These are phyloP conservation scores for Thamnophis elegans DNA, from an alignment of 2,797 vertebrate genomes.

Conservation along the genomic window DNA sequence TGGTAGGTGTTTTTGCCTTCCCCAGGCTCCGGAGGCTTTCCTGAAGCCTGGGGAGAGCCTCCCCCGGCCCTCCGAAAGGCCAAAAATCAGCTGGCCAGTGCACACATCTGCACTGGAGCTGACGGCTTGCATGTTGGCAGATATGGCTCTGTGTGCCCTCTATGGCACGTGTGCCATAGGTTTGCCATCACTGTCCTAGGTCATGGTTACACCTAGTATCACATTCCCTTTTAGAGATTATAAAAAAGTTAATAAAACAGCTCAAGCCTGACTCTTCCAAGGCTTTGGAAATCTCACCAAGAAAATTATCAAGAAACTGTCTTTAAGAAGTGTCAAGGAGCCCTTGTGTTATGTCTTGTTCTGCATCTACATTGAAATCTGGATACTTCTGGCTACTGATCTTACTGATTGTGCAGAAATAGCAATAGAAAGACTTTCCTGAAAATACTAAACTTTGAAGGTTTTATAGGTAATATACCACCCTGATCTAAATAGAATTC, in stretches of 20 bases:
- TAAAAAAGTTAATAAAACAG: neutral
- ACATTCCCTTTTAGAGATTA: neutral
- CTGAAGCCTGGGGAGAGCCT: too few relatives aligned
- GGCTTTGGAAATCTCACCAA: neutral
- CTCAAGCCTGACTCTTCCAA: neutral
- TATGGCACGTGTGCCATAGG: too few relatives aligned
- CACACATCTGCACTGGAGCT: too few relatives aligned
- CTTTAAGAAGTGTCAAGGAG: neutral
- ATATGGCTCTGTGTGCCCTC: too few relatives aligned
- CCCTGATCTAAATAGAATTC: neutral
- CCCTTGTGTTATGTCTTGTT: neutral
- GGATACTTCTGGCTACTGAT: neutral
- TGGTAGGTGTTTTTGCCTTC: too few relatives aligned
- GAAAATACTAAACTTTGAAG: neutral
- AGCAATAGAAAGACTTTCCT: neutral
- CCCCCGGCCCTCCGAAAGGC: too few relatives aligned
- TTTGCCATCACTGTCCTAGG: too few relatives aligned
- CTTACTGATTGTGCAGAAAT: neutral
- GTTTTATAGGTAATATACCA: neutral
- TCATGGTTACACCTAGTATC: neutral
- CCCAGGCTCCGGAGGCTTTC: too few relatives aligned
- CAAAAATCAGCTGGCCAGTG: too few relatives aligned
- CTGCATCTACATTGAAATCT: neutral
- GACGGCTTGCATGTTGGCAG: too few relatives aligned
- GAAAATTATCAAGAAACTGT: neutral